A percentile compares a stretch with the other conserved stretches of the same genome.
phyloP scores from a whole-genome alignment of 2,888 invertebrate species.

The Tetramorium bicarinatum region DNA sequence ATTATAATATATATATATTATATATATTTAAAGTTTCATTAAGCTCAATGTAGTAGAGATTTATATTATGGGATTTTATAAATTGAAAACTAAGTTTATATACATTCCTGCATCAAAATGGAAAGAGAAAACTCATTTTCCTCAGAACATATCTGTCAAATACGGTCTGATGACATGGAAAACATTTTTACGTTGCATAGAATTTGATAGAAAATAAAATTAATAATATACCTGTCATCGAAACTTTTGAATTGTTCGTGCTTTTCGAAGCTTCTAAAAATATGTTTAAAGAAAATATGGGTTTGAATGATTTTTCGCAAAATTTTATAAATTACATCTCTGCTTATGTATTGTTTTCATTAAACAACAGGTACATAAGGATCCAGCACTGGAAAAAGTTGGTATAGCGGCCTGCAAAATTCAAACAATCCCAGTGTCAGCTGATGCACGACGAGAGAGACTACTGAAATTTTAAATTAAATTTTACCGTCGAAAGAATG shows the following conservation, averaged over 20 bases:
- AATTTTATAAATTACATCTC: too few relatives aligned
- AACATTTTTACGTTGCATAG: conserved; percentile 90
- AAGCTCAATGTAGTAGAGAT: too few relatives aligned
- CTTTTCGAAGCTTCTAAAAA: conserved; percentile 90
- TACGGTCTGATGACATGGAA: conserved; percentile 89
- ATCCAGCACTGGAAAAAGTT: conserved; percentile 79
- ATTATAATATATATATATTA: too few relatives aligned
- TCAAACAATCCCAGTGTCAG: conserved; percentile 87
- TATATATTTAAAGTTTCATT: too few relatives aligned
- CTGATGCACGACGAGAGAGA: conserved; percentile 92
- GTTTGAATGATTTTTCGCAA: conserved; percentile 88
- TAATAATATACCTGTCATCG: conserved; percentile 90
- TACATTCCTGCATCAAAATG: too few relatives aligned
- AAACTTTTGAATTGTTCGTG: conserved; percentile 90
- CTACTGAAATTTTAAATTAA: conserved; percentile 96
- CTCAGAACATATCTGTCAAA: conserved; percentile 90
- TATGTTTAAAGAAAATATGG: conserved; percentile 91
- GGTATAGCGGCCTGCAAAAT: conserved; percentile 78
- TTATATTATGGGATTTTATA: too few relatives aligned
- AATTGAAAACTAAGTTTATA: too few relatives aligned
- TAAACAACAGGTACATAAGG: conserved; percentile 76
- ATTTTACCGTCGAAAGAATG: conserved; percentile 98
- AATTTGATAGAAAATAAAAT: conserved; percentile 90
- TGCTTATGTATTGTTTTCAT: too few relatives aligned
- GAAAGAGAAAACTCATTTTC: too few relatives aligned